These are phyloP conservation scores for Ahaetulla prasina DNA, from an alignment of 2,113 vertebrate species.

Conservation along the genomic window DNA sequence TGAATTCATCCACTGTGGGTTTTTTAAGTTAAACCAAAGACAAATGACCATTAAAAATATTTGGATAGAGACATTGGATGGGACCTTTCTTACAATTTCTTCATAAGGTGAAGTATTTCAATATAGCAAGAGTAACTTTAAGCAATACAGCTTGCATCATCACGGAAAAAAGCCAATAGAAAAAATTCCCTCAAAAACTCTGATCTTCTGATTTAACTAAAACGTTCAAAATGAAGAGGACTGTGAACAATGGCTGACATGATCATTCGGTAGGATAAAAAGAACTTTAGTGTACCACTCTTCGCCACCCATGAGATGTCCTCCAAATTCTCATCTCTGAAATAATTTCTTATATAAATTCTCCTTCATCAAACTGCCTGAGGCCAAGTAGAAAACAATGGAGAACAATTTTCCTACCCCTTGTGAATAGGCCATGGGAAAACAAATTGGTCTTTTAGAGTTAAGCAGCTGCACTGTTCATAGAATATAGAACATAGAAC, in stretches of 20 bases:
- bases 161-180: neutral
- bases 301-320: neutral
- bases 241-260: neutral
- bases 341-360: neutral
- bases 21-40: neutral
- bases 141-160: neutral
- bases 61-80: neutral
- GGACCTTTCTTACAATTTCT: neutral
- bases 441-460: neutral
- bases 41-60: neutral
- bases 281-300: neutral
- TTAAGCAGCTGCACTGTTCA: neutral
- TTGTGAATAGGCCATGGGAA: neutral
- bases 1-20: neutral
- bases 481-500: too few species aligned
- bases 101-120: neutral
- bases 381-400: neutral
- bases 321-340: neutral
- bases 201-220: neutral
- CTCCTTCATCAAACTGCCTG: neutral
- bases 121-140: neutral
- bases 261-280: neutral
- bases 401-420: neutral
- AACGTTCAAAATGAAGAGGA: neutral
- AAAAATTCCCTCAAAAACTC: neutral